Evolutionary conservation across 2,888 invertebrate species (phyloP).

Genomic region (Parelbella ahira): DNA sequence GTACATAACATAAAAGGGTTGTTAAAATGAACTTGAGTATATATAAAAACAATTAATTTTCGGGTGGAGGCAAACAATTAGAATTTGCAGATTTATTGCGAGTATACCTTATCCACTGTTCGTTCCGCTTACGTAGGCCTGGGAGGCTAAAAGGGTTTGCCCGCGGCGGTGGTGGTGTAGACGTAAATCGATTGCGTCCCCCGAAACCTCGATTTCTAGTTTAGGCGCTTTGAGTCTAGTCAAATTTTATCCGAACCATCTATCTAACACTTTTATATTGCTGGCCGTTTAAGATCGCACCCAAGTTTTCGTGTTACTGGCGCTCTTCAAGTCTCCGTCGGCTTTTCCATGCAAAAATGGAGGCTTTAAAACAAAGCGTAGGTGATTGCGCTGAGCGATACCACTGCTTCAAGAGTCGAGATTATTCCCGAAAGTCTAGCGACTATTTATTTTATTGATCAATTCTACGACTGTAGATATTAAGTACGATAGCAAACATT

Average conservation of each 20-base stretch:
- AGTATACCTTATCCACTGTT: constrained; percentile 22
- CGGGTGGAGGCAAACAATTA: neutral
- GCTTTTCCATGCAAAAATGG: no score
- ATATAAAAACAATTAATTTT: no score
- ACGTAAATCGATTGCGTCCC: constrained; percentile 18
- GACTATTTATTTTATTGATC: no score
- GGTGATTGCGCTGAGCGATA: no score
- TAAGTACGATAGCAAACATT: no score
- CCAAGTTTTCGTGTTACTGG: neutral
- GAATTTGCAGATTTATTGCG: constrained; percentile 14
- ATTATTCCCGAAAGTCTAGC: no score
- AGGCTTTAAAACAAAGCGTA: no score
- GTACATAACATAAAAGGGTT: no score
- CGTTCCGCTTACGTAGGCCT: constrained; percentile 15
- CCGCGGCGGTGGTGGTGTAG: constrained; percentile 1
- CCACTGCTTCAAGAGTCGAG: no score
- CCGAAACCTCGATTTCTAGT: constrained; percentile 14
- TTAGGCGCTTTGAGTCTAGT: constrained; percentile 5
- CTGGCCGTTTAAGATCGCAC: neutral
- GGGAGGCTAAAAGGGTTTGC: constrained; percentile 21
- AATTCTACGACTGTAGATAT: no score
- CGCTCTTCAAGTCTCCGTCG: neutral
- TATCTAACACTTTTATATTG: neutral
- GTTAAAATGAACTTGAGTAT: no score
- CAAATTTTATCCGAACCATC: constrained; percentile 10